Evolutionary conservation across 1,140 invertebrate species (phyloP), one percentile per base, ranked within the genome.

Genomic region (Papilio polytes): DNA sequence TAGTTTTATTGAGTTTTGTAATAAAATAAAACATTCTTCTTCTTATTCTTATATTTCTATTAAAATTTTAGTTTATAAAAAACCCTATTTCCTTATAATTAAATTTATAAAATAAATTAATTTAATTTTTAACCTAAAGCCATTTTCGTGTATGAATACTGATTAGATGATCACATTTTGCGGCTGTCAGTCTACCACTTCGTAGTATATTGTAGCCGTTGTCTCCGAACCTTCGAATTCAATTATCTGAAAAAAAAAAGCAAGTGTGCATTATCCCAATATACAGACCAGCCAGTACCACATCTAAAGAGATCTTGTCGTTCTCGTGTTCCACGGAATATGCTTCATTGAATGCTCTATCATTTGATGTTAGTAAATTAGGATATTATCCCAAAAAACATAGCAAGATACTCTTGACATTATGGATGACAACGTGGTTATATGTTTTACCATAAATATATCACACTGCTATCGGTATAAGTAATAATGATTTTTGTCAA

Each of bases 171-270:
- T 72, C 74, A 73, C 46, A 63, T n/a, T 13, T 51, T 59, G 4
- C 63, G 15, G 46, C 72, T 76, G 53, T 83, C 48, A 88, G n/a
- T 85, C 70, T 8, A 88, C 83, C 1, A 85, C 51, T 81, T 88
- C 85, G 44, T 85, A 89, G 41, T 86, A 86, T 82, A 90, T 84
- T 36, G 76, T 85, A n/a, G 83, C 87, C 46, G 56, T 81, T 31
- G 82, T 77, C 31, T 88, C 82, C 2, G 81, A 74, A 41, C 84
- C 89, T 20, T 87, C 85, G 70, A 87, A 80, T 79, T 74, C 83
- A 13, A 90, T 84, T 36, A 78, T 87, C 89, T 90, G 86, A 46
- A 86, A 89, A 66, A 51, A 82, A 66, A 63, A 63, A 26, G 2
- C 2, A 12, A 2, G 9, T 20, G 15, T 22, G 13, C 36, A 36